Conservation (phyloP, 1,140 invertebrate species). For the Caerostris darwini region DNA sequence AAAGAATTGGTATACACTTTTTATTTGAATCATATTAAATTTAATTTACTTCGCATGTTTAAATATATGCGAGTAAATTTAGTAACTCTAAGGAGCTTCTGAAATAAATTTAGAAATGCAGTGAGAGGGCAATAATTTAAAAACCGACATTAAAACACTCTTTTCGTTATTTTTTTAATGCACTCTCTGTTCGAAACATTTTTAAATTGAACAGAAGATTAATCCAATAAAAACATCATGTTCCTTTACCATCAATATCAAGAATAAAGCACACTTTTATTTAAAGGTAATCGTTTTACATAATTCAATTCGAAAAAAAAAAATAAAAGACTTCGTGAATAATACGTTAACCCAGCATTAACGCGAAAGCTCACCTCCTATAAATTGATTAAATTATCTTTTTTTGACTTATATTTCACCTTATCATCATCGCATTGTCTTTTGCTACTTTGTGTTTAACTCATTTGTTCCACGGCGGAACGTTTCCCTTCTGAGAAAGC, state of each 20-base stretch:
- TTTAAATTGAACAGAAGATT: not conserved
- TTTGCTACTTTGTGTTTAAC: too few species aligned
- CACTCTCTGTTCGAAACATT: not conserved
- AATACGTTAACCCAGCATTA: not conserved
- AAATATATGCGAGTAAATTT: too few species aligned
- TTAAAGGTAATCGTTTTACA: not conserved
- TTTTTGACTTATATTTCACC: not conserved
- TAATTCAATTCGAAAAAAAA: conserved; percentile 4
- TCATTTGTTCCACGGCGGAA: too few species aligned
- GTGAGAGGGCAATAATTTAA: too few species aligned
- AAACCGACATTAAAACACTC: too few species aligned
- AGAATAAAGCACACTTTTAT: not conserved
- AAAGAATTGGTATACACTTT: too few species aligned
- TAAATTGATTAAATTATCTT: conserved; percentile 32
- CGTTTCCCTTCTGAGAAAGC: too few species aligned
- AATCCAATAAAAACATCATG: not conserved
- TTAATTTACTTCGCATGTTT: too few species aligned
- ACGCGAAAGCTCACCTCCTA: not conserved
- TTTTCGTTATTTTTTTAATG: too few species aligned
- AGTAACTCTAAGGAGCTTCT: too few species aligned
- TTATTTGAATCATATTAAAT: too few species aligned
- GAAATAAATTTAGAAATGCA: too few species aligned
- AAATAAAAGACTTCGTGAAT: not conserved
- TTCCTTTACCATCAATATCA: not conserved
- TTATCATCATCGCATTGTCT: not conserved